Percentiles rank a stretch among this genome's conserved stretches.
phyloP scores from a whole-genome alignment of 2,797 vertebrate genomes.

The Anguilla megastoma region DNA sequence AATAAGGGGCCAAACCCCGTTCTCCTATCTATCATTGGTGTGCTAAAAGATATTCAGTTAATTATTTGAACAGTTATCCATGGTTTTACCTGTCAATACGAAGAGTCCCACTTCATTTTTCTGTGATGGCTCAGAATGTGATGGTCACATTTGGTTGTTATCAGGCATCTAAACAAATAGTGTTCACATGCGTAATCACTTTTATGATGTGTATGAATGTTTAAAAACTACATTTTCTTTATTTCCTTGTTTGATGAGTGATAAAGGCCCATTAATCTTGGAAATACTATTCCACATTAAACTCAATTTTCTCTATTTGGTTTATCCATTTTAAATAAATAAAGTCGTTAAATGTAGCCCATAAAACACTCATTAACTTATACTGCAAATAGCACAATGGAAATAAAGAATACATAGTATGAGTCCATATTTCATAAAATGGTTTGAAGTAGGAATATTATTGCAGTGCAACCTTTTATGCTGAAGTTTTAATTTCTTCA shows the following conservation, averaged over 20 bases:
- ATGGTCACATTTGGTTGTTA: neutral
- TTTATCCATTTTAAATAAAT: slow-evolving; percentile 5
- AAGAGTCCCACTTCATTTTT: slow-evolving; percentile 50
- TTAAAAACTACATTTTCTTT: neutral
- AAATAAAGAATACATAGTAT: neutral
- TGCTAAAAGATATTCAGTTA: neutral
- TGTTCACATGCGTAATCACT: slow-evolving; percentile 14
- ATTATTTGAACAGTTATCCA: slow-evolving; percentile 8
- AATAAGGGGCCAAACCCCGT: slow-evolving; percentile 29
- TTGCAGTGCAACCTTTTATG: neutral
- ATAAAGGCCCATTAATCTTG: slow-evolving; percentile 28
- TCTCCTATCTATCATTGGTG: slow-evolving; percentile 45
- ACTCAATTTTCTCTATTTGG: neutral
- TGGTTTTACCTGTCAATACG: slow-evolving; percentile 35
- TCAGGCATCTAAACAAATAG: slow-evolving; percentile 31
- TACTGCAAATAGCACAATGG: neutral
- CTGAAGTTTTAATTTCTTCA: slow-evolving; percentile 2
- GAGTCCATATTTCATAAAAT: neutral
- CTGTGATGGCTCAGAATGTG: slow-evolving; percentile 51
- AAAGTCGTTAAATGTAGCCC: neutral
- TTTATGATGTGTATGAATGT: slow-evolving; percentile 18
- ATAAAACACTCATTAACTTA: slow-evolving; percentile 18
- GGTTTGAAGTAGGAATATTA: neutral
- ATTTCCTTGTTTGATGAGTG: slow-evolving; percentile 46
- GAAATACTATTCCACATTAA: neutral